phyloP scores from a whole-genome alignment of 37 sponge, comb jelly and placozoan genomes.

The Mnemiopsis leidyi region DNA sequence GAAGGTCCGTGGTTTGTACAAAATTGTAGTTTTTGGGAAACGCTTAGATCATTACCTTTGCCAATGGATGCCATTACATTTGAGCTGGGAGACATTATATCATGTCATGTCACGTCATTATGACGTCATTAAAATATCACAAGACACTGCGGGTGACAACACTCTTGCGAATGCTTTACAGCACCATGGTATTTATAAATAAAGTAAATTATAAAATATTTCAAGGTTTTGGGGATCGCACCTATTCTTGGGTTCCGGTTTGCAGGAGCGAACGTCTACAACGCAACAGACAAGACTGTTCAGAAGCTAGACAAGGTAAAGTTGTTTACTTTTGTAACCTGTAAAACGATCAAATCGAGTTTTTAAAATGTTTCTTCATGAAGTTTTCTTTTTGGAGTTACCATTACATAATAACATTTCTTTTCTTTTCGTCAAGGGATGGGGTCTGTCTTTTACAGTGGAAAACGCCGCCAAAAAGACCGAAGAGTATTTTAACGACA shows the following conservation, averaged over 20 bases:
- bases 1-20: not conserved
- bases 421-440: not conserved
- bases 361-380: too few species aligned
- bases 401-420: too few species aligned
- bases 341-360: too few species aligned
- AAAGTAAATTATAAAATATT: too few species aligned
- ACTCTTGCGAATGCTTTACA: too few species aligned
- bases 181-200: not conserved
- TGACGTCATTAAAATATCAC: too few species aligned
- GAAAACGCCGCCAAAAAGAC: conserved; percentile 37
- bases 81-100: too few species aligned
- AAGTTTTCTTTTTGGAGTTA: too few species aligned
- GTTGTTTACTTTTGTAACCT: not conserved
- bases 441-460: conserved; percentile 35
- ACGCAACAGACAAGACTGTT: not conserved
- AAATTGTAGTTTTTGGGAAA: not conserved
- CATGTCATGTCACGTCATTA: too few species aligned
- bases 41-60: too few species aligned
- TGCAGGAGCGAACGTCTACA: conserved; percentile 51
- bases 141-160: too few species aligned
- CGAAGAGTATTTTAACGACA: conserved; percentile 1
- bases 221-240: not conserved
- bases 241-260: conserved; percentile 55
- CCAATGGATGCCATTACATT: too few species aligned
- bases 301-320: conserved; percentile 30